phyloP scores from a whole-genome alignment of 2,113 vertebrate species.

The Melanerpes formicivorus region DNA sequence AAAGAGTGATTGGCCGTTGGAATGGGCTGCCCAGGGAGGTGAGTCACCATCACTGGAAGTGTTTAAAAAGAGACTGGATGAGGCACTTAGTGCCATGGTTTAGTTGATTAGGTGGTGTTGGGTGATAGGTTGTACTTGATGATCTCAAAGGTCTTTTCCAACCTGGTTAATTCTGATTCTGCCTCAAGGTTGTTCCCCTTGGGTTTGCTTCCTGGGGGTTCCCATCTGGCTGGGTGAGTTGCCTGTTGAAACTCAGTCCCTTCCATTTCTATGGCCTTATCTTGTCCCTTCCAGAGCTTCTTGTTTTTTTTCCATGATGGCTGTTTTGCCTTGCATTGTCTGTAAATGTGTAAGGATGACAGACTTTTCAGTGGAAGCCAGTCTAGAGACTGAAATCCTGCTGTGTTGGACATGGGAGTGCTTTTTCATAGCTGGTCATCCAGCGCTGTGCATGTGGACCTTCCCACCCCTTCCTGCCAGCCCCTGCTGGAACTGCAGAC shows the following conservation, averaged over 20 bases:
- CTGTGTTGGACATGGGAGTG: accelerated
- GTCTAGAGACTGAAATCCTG: neutral
- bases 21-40: too few species aligned
- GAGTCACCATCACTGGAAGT: too few species aligned
- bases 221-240: neutral
- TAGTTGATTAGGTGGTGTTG: too few species aligned
- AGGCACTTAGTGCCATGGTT: too few species aligned
- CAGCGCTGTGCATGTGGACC: too few species aligned
- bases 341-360: neutral
- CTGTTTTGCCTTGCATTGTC: neutral
- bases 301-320: neutral
- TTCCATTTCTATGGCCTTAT: neutral
- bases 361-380: neutral
- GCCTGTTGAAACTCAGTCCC: neutral
- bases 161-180: too few species aligned
- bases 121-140: too few species aligned
- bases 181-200: accelerated
- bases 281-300: neutral
- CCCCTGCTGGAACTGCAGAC: accelerated
- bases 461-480: neutral
- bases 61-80: too few species aligned
- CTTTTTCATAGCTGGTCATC: neutral
- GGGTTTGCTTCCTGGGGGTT: neutral
- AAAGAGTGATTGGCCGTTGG: too few species aligned
- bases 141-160: too few species aligned